Base-by-base conservation (phyloP, 2,113 vertebrate species). In the Caranx ignobilis region DNA sequence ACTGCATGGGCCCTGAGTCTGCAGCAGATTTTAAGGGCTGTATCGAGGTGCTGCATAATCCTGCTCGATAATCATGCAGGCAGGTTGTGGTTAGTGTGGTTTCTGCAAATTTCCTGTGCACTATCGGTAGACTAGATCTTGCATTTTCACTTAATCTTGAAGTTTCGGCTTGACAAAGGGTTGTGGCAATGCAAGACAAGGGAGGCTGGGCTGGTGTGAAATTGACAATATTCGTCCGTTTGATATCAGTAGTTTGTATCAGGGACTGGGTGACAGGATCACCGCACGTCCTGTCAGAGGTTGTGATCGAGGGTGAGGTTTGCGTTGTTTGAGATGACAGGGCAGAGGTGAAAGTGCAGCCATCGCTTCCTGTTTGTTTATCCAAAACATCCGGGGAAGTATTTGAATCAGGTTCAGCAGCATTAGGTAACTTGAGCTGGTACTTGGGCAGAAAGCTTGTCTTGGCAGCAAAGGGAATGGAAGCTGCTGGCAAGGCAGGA, bases 361-460 rank as follows among this genome's bases (percentile, higher is more conserved):
- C 39, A 13, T 65, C 55, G 2, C 7, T 66, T 83, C 31, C 63
- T 32, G 48, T 32, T 0, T 34, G 19, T 81, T 76, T 81, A 37
- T 65, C 73, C 64, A 41, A 65, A 65, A 41, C 74, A n/a, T 50
- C 60, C 1, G 3, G 35, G 26, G 82, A 69, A 39, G 82, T 26
- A 61, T 54, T 65, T 59, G 82, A 77, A n/a, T 75, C 77, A 26
- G 73, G 66, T 45, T 92, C 91, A 50, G 79, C 65, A 59, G 81
- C 61, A 12, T 85, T 89, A 0, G 94, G 95, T 77, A 95, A 92
- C 88, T 94, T 95, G 19, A 95, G 94, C 81, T 95, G 95, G 79
- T 95, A 95, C 79, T 94, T 95, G 43, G 95, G 95, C 68, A 95
- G 90, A 76, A 95, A 95, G 86, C 82, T 95, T 50, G 57, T 85